phyloP scores from a whole-genome alignment of 2,113 vertebrate species.

The Tachycineta bicolor region DNA sequence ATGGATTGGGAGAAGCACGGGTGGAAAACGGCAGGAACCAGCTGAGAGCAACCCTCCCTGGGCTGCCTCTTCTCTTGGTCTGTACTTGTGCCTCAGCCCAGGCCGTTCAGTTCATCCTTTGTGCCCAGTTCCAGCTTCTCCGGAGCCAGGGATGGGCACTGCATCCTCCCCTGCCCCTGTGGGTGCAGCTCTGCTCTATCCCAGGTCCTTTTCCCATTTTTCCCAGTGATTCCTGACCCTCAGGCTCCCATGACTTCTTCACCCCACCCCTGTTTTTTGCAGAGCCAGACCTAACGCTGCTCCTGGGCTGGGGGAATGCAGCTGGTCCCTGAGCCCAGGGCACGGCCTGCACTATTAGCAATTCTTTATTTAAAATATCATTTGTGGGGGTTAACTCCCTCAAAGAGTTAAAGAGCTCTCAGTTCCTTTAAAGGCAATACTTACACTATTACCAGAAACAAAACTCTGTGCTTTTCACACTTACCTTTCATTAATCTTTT shows the following conservation, averaged over 20 bases:
- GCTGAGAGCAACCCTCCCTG: accelerated
- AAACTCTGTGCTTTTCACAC: not conserved
- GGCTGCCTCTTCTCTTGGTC: not conserved
- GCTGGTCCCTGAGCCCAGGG: not conserved
- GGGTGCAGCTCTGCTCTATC: not conserved
- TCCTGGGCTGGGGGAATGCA: accelerated
- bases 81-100: not conserved
- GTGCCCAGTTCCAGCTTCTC: not conserved
- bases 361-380: accelerated
- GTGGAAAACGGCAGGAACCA: not conserved
- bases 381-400: not conserved
- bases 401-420: not conserved
- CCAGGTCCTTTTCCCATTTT: not conserved
- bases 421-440: not conserved
- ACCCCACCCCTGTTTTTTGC: not conserved
- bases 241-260: not conserved
- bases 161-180: not conserved
- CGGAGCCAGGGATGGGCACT: accelerated
- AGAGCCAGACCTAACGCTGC: not conserved
- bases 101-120: not conserved
- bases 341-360: not conserved
- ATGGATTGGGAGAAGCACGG: not conserved
- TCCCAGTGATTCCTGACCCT: not conserved
- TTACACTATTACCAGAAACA: not conserved
- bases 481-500: not conserved